These are phyloP conservation scores for Hippasteria phrygiana DNA, from an alignment of 53 echinoderm and acorn worm species.

Conservation along the genomic window DNA sequence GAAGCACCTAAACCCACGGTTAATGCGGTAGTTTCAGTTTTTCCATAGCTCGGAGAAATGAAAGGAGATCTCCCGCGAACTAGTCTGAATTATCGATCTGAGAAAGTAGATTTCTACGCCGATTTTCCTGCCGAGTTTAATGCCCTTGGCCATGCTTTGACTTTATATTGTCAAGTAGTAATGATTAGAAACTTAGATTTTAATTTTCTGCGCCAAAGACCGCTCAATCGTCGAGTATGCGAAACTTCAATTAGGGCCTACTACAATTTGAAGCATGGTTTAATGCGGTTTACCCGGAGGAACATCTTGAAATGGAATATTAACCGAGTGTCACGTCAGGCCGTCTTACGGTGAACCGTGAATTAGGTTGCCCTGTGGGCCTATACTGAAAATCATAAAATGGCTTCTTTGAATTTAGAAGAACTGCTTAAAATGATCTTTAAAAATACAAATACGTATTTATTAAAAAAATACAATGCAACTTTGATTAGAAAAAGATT, in stretches of 20 bases:
- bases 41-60: background rate
- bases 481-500: too few relatives aligned
- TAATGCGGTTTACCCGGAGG: background rate
- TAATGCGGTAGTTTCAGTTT: background rate
- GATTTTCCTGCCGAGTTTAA: background rate
- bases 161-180: background rate
- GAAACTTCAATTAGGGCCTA: constrained; percentile 2
- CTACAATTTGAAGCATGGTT: background rate
- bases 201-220: background rate
- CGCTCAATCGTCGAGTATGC: background rate
- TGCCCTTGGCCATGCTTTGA: background rate
- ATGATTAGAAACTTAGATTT: background rate
- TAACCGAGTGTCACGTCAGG: too few relatives aligned
- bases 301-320: background rate
- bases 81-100: background rate
- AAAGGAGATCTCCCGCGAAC: background rate
- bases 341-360: too few relatives aligned
- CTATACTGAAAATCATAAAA: too few relatives aligned
- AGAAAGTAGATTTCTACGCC: background rate
- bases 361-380: too few relatives aligned
- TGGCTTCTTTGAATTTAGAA: too few relatives aligned
- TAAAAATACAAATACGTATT: too few relatives aligned
- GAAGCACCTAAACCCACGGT: background rate
- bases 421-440: too few relatives aligned
- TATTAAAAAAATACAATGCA: too few relatives aligned